These are phyloP conservation scores for Lepilemur septentrionalis DNA, from an alignment of 2,797 vertebrate genomes.

Conservation along the genomic window DNA sequence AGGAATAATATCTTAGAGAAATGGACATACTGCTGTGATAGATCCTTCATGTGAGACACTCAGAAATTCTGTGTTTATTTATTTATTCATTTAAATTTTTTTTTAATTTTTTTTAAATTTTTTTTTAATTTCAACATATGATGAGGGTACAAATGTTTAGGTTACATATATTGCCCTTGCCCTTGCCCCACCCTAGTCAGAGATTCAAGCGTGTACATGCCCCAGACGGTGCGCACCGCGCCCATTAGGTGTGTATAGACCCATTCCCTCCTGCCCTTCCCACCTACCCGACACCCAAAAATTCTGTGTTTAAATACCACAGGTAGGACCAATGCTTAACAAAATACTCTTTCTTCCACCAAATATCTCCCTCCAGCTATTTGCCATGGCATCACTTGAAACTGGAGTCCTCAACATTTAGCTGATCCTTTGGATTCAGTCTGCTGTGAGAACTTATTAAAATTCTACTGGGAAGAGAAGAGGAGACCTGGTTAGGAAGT, in stretches of 20 bases:
- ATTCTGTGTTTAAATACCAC: background rate
- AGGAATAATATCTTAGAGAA: constrained; percentile 22
- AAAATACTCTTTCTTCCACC: background rate
- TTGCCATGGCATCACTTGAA: background rate
- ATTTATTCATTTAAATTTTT: too few species aligned
- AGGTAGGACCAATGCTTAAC: background rate
- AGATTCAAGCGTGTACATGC: too few species aligned
- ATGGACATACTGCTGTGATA: background rate
- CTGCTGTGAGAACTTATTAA: background rate
- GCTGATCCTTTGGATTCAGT: background rate
- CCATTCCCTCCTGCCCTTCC: too few species aligned
- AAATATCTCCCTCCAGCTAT: background rate
- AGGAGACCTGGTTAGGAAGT: background rate
- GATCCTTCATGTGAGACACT: background rate
- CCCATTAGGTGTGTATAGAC: too few species aligned
- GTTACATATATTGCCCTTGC: too few species aligned
- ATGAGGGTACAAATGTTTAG: too few species aligned
- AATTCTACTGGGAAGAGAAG: background rate
- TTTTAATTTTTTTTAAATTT: too few species aligned
- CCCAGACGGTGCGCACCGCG: too few species aligned
- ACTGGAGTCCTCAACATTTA: background rate
- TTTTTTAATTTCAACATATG: too few species aligned
- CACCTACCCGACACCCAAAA: background rate
- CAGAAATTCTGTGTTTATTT: background rate
- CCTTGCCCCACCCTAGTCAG: too few species aligned